phyloP scores from a whole-genome alignment of 1,140 invertebrate species.

The Drosophila cardini region DNA sequence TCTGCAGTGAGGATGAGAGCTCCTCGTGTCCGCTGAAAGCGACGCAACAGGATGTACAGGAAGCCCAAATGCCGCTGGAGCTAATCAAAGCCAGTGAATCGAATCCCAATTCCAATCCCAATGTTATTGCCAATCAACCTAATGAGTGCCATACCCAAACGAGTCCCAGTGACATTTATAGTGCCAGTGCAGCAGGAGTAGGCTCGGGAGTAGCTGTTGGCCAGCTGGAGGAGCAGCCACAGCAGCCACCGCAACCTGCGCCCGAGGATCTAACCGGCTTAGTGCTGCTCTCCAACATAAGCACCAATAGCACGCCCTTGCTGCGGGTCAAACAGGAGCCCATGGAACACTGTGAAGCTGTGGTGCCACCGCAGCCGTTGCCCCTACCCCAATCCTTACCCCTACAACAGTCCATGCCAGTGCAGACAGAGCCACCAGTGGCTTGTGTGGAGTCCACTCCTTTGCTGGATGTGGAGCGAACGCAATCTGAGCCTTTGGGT shows the following conservation, averaged over 20 bases:
- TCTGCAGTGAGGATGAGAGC: slow-evolving; percentile 84
- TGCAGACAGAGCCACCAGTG: slow-evolving; percentile 55
- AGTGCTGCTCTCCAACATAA: slow-evolving; percentile 91
- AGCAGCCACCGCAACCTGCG: slow-evolving; percentile 37
- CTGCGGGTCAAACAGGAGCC: slow-evolving; percentile 82
- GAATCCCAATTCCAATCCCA: slow-evolving; percentile 12
- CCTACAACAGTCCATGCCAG: not conserved
- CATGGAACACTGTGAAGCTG: slow-evolving; percentile 54
- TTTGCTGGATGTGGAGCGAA: slow-evolving; percentile 79
- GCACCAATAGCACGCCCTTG: slow-evolving; percentile 86
- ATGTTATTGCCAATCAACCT: slow-evolving; percentile 50
- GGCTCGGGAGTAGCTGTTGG: slow-evolving; percentile 28
- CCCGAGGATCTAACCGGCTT: slow-evolving; percentile 90
- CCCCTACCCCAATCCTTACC: slow-evolving; percentile 39
- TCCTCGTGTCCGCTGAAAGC: slow-evolving; percentile 59
- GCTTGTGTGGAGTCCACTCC: slow-evolving; percentile 31
- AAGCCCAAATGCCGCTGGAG: slow-evolving; percentile 67
- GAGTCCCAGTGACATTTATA: slow-evolving; percentile 64
- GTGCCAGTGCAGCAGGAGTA: slow-evolving; percentile 59
- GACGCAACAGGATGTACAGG: slow-evolving; percentile 41
- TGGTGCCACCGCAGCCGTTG: slow-evolving; percentile 37
- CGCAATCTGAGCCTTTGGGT: slow-evolving; percentile 86
- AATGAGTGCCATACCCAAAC: slow-evolving; percentile 79
- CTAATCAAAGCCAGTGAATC: slow-evolving; percentile 73
- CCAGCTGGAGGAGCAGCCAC: slow-evolving; percentile 17